Conservation (phyloP, 1,140 invertebrate species). For the Nylanderia fulva region DNA sequence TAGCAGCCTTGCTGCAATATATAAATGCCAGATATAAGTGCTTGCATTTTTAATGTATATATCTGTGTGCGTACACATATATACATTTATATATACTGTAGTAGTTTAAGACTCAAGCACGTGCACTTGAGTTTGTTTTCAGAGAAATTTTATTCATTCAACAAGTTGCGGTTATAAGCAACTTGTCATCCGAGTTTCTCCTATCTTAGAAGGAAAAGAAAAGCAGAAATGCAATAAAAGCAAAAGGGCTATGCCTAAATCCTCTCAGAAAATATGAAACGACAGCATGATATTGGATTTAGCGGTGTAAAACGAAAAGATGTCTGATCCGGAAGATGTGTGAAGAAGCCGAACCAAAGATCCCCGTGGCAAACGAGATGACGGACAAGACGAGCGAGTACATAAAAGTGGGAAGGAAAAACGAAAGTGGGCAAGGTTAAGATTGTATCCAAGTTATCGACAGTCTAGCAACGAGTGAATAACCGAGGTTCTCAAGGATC, state of each 20-base stretch:
- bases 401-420: conserved; percentile 59
- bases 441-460: conserved; percentile 65
- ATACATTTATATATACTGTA: not conserved
- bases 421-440: conserved; percentile 46
- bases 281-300: conserved; percentile 73
- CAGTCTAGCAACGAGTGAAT: conserved; percentile 69
- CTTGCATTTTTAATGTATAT: not conserved
- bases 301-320: conserved; percentile 68
- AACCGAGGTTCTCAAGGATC: conserved; percentile 64
- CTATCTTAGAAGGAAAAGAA: conserved; percentile 11
- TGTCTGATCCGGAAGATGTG: conserved; percentile 38
- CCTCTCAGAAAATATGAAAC: conserved; percentile 40
- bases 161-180: conserved; percentile 54
- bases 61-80: too few species aligned
- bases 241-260: conserved; percentile 41
- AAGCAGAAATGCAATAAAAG: conserved; percentile 21
- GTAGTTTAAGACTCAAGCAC: not conserved
- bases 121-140: not conserved
- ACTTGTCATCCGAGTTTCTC: not conserved
- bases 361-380: conserved; percentile 60
- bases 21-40: not conserved
- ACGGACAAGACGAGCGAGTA: conserved; percentile 57
- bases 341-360: conserved; percentile 54
- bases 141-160: conserved; percentile 46
- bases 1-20: not conserved